Base-by-base conservation (phyloP, 2,113 vertebrate genomes). In the Leptocoma aspasia region DNA sequence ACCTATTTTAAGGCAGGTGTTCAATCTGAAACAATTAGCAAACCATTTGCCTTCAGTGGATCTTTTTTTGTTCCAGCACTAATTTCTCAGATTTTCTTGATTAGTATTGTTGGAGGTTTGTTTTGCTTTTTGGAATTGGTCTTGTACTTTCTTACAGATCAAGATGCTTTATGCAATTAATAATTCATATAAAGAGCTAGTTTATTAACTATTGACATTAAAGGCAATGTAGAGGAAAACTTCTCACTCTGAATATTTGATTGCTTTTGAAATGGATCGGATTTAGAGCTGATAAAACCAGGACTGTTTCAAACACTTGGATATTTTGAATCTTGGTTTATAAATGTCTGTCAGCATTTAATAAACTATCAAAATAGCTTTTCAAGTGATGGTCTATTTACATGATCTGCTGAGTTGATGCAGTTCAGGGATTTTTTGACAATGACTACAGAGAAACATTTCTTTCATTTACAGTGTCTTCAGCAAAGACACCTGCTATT, bases 381-480 rank as follows among this genome's bases (percentile, higher is more conserved):
- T 86, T 57, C 20, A 27, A 17, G 27, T 47, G 31, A 14, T 21
- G 26, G 6, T 6, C 11, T 64, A 1, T 86, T 77, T 79, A 60
- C 2, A 5, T 27, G 31, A 60, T 15, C 19, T 78, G 5, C 24
- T 35, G 23, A 73, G 16, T 37, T 72, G 17, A 11, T 76, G 76
- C 45, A 45, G 31, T 70, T 90, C 35, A 71, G 31, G 13, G 10
- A 13, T 65, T 61, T 75, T 82, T 91, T 78, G 50, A 7, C 27
- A 44, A 37, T 71, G 9, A 37, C 26, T 82, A 0, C 47, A 86
- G 47, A 86, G 65, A 84, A 60, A 33, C 4, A 8, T 95, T 70
- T 70, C 5, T 95, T 87, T 93, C 5, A 30, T 82, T 97, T 97
- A 61, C 97, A 99, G 99, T 99, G 94, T 98, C 98, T 6, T 98